Evolutionary conservation across 2,113 vertebrate species (phyloP), one percentile per base, ranked within the genome.

Genomic region (Atherinomorus stipes): DNA sequence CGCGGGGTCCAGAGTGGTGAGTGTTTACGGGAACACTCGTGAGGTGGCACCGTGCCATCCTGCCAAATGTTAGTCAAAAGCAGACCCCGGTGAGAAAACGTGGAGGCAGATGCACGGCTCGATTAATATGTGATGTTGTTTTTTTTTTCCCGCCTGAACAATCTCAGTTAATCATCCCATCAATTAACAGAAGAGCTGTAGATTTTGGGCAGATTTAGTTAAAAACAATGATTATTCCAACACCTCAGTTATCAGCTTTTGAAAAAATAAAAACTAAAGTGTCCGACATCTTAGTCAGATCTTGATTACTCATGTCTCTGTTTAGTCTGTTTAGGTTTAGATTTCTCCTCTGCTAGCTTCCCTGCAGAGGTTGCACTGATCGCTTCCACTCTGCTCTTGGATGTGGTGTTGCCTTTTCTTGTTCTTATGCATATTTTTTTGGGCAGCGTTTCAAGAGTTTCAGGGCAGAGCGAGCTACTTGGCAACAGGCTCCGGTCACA

Each of bases 1-100:
- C 58, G 11, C 26, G 76, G 78, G 84, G 85, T 86, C 88, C 86
- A 65, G 76, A 50, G 75, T 51, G 74, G 76, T 59, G 80, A 83
- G 81, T 89, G 87, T 91, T 92, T 92, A 89, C 87, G 60, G 87
- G 88, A 92, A 91, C 71, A 61, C 83, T 89, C 62, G 71, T 76
- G 83, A 69, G 76, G 74, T 85, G 91, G 91, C 87, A 81, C n/a
- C 2, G 12, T 66, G 87, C 91, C 90, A 88, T 61, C 4, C 37
- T 60, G 82, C 81, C 85, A 78, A 86, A 87, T 83, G 79, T 85
- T 87, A 45, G 73, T 82, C 73, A 74, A 76, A 87, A 86, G 78
- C 82, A 82, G 57, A 60, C 71, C 56, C 42, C 69, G 45, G 67
- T 51, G 64, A 67, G 63, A 72, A 57, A 75, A 45, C 19, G 15